phyloP scores from a whole-genome alignment of 2,113 vertebrate species.

The Strix aluco region DNA sequence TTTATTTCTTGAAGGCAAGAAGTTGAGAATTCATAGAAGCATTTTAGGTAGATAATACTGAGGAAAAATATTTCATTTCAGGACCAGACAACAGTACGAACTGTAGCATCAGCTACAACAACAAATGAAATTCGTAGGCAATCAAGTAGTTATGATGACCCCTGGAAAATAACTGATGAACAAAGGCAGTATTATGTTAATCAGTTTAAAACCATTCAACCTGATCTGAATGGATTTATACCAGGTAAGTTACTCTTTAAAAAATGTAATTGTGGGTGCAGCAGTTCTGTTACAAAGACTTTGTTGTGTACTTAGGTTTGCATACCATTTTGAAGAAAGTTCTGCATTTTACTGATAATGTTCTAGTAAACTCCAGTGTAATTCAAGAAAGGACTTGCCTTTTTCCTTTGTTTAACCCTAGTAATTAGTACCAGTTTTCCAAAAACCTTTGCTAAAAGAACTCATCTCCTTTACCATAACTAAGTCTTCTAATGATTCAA shows the following conservation, averaged over 20 bases:
- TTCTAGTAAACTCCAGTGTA: neutral
- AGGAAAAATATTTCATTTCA: conserved; percentile 82
- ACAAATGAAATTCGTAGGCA: conserved; percentile 98
- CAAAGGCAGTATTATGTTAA: conserved; percentile 99
- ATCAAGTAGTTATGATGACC: conserved; percentile 95
- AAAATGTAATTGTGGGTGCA: conserved; percentile 39
- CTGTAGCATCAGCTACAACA: conserved; percentile 86
- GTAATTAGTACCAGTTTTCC: neutral
- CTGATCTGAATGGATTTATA: conserved; percentile 97
- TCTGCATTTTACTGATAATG: neutral
- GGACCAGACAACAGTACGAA: conserved; percentile 93
- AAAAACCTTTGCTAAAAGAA: neutral
- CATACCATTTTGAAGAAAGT: neutral
- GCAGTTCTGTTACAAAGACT: conserved; percentile 19
- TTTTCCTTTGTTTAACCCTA: neutral
- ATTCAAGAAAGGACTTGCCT: neutral
- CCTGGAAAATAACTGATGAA: conserved; percentile 99
- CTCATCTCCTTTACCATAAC: neutral
- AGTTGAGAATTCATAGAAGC: conserved; percentile 56
- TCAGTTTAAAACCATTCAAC: conserved; percentile 99
- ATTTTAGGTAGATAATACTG: conserved; percentile 73
- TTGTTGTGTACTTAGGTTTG: neutral
- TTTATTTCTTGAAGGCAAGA: conserved; percentile 68
- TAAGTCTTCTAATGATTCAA: neutral
- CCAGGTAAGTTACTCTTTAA: conserved; percentile 84